phyloP scores from a whole-genome alignment of 2,113 vertebrate species.

The Carassius auratus region DNA sequence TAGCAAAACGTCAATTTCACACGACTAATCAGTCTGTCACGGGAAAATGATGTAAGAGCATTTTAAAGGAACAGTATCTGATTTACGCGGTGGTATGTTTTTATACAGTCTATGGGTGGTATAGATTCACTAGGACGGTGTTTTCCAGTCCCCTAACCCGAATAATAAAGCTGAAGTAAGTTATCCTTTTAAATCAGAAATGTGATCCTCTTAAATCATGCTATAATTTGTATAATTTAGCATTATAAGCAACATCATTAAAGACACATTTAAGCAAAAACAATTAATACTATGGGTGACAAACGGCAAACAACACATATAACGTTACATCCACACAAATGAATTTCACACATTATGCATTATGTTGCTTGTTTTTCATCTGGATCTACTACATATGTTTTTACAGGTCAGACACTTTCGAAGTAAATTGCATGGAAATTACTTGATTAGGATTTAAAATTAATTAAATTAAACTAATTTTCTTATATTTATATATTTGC shows the following conservation, averaged over 20 bases:
- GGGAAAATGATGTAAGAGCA: conserved; percentile 3
- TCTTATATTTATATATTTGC: neutral
- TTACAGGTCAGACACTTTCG: neutral
- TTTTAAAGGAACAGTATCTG: neutral
- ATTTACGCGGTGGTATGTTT: neutral
- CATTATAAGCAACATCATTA: neutral
- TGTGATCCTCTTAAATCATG: neutral
- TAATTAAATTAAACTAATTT: neutral
- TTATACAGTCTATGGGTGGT: too few species aligned
- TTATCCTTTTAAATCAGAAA: neutral
- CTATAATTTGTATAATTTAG: neutral
- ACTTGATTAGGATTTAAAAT: neutral
- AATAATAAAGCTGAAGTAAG: neutral
- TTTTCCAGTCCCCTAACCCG: neutral
- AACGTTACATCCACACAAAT: neutral
- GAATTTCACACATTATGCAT: neutral
- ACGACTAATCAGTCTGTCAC: neutral
- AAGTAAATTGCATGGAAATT: neutral
- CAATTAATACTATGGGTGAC: neutral
- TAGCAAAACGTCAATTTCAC: neutral
- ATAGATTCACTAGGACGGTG: neutral
- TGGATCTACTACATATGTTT: neutral
- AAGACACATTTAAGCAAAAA: neutral
- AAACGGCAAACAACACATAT: neutral
- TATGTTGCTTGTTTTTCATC: neutral